These are phyloP conservation scores for Agrotis puta DNA, from an alignment of 2,888 invertebrate genomes.

Conservation along the genomic window DNA sequence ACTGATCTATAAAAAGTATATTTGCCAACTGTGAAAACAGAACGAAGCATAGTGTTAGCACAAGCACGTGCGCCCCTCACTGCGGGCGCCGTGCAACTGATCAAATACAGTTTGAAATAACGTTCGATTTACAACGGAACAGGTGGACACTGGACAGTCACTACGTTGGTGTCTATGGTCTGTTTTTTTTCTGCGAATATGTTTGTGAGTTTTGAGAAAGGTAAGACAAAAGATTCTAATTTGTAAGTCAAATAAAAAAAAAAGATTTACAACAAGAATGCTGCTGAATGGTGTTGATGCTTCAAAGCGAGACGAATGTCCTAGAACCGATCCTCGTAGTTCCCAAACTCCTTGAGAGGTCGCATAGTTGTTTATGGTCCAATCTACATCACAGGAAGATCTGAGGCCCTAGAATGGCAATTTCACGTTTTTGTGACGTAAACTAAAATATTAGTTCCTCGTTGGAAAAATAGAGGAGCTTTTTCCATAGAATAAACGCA, in stretches of 20 bases:
- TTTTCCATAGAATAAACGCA: too few species aligned
- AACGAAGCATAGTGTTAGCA: slow-evolving; percentile 23
- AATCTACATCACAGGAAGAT: too few species aligned
- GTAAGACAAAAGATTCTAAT: not conserved
- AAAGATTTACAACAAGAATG: too few species aligned
- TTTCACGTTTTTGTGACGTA: too few species aligned
- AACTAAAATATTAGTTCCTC: too few species aligned
- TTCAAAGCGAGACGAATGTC: too few species aligned
- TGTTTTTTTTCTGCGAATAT: slow-evolving; percentile 33
- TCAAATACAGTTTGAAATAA: slow-evolving; percentile 62
- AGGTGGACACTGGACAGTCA: slow-evolving; percentile 58
- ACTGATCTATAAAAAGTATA: slow-evolving; percentile 27
- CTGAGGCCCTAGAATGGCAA: too few species aligned
- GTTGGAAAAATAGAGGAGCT: too few species aligned
- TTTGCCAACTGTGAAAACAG: slow-evolving; percentile 57
- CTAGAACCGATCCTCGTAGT: too few species aligned
- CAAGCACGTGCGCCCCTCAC: slow-evolving; percentile 54
- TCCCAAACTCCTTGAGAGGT: too few species aligned
- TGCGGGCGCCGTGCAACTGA: slow-evolving; percentile 51
- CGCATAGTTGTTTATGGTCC: too few species aligned
- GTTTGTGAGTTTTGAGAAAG: not conserved
- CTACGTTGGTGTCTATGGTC: slow-evolving; percentile 54
- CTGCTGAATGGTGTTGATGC: too few species aligned
- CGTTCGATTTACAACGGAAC: slow-evolving; percentile 60
- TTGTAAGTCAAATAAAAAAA: not conserved